Evolutionary conservation across 2,888 invertebrate genomes (phyloP).

Genomic region (Athrips mouffetella): DNA sequence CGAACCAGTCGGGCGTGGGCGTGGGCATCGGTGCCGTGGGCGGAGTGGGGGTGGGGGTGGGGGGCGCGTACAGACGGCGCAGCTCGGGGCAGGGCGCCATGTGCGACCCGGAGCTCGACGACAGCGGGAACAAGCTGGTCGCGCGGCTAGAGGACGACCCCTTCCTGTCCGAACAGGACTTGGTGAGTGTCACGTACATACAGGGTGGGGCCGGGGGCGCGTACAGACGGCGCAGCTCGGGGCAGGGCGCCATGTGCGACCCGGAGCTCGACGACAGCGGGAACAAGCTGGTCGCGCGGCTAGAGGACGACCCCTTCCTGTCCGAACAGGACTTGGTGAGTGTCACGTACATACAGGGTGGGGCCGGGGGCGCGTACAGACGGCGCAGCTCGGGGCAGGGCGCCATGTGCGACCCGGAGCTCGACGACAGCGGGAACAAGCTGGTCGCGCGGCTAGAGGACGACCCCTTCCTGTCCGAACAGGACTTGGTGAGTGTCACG

Average conservation of each 20-base stretch:
- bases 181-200: no score
- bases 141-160: constrained; percentile 73
- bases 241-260: constrained; percentile 65
- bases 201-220: constrained; percentile 54
- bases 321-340: constrained; percentile 73
- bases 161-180: constrained; percentile 73
- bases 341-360: no score
- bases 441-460: constrained; percentile 71
- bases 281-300: constrained; percentile 69
- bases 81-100: constrained; percentile 67
- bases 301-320: constrained; percentile 75
- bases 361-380: constrained; percentile 59
- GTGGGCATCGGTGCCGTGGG: background rate
- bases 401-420: constrained; percentile 65
- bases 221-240: constrained; percentile 65
- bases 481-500: constrained; percentile 68
- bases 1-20: constrained; percentile 61
- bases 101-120: constrained; percentile 70
- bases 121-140: constrained; percentile 72
- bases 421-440: constrained; percentile 73
- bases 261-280: constrained; percentile 73
- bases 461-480: constrained; percentile 74
- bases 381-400: constrained; percentile 69
- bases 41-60: constrained; percentile 36
- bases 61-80: constrained; percentile 63